phyloP scores from a whole-genome alignment of 2,888 invertebrate species.

The Ornithoptera priamus region DNA sequence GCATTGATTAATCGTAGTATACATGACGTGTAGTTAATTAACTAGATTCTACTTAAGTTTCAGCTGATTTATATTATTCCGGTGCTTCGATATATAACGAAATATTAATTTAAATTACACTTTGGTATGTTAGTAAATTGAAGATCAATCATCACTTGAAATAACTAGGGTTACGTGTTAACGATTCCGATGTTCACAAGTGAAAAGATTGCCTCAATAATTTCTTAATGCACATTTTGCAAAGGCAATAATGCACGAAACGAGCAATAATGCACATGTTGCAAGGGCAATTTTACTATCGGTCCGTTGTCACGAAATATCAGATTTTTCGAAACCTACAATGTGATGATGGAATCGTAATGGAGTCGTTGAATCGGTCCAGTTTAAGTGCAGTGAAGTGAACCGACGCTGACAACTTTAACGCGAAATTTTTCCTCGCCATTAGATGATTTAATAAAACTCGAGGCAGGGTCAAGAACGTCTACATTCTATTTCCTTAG shows the following conservation, averaged over 20 bases:
- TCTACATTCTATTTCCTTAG: constrained; percentile 21
- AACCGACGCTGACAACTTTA: constrained; percentile 35
- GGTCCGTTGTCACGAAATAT: constrained; percentile 49
- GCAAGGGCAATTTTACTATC: constrained; percentile 55
- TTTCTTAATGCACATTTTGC: constrained; percentile 54
- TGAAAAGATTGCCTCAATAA: constrained; percentile 45
- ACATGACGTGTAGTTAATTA: not conserved
- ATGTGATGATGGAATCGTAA: constrained; percentile 31
- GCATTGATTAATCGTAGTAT: not conserved
- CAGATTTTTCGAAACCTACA: constrained; percentile 42
- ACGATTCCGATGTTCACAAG: constrained; percentile 58
- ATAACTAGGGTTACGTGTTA: constrained; percentile 35
- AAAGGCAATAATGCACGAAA: constrained; percentile 43
- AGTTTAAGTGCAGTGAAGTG: constrained; percentile 40
- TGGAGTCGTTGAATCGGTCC: constrained; percentile 34
- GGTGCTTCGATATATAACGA: not conserved
- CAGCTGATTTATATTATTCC: not conserved
- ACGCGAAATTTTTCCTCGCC: constrained; percentile 15
- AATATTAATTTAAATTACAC: not conserved
- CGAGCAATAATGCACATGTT: constrained; percentile 40
- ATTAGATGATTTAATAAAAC: constrained; percentile 9
- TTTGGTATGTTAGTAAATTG: constrained; percentile 1
- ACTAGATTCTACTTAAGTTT: not conserved
- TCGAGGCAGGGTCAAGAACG: constrained; percentile 18
- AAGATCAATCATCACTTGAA: constrained; percentile 23